These are phyloP conservation scores for Perithous albicinctus DNA, from an alignment of 2,888 invertebrate genomes.

Conservation along the genomic window DNA sequence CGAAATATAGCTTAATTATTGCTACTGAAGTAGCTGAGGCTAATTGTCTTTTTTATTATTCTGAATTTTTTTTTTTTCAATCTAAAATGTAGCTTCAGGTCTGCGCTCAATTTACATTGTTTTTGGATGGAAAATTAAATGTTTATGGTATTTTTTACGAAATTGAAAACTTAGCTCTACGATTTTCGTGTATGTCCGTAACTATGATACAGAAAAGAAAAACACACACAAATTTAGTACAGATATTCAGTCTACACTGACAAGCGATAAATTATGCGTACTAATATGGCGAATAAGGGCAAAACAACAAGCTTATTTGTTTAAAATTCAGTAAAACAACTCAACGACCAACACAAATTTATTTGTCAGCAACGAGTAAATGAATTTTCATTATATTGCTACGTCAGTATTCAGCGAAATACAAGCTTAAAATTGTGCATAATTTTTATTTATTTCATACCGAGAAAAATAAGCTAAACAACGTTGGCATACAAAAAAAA, in stretches of 20 bases:
- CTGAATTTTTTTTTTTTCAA: no score
- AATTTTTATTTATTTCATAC: conserved; percentile 48
- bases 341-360: conserved; percentile 3
- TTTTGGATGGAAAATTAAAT: neutral
- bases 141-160: neutral
- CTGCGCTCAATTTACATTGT: neutral
- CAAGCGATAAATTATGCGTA: neutral
- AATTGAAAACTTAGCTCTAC: neutral
- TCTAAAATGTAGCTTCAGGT: neutral
- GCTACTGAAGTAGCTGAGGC: neutral
- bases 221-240: neutral
- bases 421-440: conserved; percentile 19
- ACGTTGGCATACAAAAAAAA: conserved; percentile 31
- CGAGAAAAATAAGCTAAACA: conserved; percentile 35
- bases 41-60: neutral
- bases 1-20: conserved; percentile 4
- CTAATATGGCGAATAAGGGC: neutral
- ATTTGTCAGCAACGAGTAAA: conserved; percentile 2
- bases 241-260: neutral
- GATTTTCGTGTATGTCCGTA: neutral
- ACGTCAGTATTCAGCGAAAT: neutral
- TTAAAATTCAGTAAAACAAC: no score
- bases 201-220: neutral
- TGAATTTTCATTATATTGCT: conserved; percentile 4
- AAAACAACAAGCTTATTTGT: no score